Percentiles rank a stretch among this genome's conserved stretches.
phyloP scores from a whole-genome alignment of 2,797 vertebrate genomes.

The Megaceryle alcyon region DNA sequence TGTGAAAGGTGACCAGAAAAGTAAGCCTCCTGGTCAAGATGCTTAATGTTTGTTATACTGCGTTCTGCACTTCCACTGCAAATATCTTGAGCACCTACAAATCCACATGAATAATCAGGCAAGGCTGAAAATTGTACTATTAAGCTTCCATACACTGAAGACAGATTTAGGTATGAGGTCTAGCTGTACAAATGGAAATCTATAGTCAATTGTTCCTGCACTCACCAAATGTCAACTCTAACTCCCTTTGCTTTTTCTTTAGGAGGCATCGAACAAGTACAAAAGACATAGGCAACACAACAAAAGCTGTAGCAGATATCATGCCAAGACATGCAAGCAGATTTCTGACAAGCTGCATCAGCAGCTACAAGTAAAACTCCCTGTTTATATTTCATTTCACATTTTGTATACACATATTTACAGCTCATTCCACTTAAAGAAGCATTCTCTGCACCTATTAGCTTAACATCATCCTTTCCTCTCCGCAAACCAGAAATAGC shows the following conservation, averaged over 20 bases:
- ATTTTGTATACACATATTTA: not conserved
- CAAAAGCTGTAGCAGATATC: not conserved
- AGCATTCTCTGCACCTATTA: not conserved
- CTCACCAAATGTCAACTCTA: not conserved
- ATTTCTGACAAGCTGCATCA: slow-evolving; percentile 7
- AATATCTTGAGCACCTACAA: not conserved
- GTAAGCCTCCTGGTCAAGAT: not conserved
- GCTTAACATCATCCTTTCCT: not conserved
- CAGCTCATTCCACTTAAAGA: not conserved
- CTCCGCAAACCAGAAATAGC: not conserved
- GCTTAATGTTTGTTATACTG: not conserved
- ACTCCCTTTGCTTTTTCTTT: not conserved
- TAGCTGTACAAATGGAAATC: not conserved
- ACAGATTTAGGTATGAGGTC: not conserved
- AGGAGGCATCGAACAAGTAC: not conserved
- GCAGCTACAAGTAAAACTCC: not conserved
- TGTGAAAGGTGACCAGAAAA: not conserved
- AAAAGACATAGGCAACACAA: not conserved
- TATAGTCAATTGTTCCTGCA: not conserved
- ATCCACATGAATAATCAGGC: not conserved
- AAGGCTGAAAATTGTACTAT: not conserved
- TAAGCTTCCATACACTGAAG: not conserved
- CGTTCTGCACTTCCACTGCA: not conserved
- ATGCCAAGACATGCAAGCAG: not conserved
- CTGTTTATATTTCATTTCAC: not conserved